Evolutionary conservation across 1,140 invertebrate genomes (phyloP), one percentile per base, ranked within the genome.

Genomic region (Brachionus paranguensis): DNA sequence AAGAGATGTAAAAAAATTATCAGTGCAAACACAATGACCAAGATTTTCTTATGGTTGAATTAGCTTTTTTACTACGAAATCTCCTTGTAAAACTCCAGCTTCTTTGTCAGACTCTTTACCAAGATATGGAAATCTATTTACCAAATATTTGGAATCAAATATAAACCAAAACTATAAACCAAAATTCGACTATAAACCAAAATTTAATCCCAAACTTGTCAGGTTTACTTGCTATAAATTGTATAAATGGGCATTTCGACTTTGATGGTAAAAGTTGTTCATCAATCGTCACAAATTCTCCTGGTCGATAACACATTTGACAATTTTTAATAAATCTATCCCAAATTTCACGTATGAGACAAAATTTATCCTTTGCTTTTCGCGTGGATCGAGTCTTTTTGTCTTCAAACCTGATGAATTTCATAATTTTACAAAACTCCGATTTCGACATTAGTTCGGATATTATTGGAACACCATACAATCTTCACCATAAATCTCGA

Each of bases 281-380:
- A 84, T 85, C 81, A 64, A 79, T 50, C 14, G 70, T 83, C 24
- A 85, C 24, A 53, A 78, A 50, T 43, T 50, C 65, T 37, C 37
- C 50, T 50, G 79, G 85, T 33, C 12, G 78, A 68, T 85, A 85
- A 43, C 85, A 84, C 3, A 27, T 74, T 37, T 72, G 24, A 11
- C 78, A 84, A 78, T 86, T 85, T 70, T 84, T n/a, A 20, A 85
- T 84, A 45, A 85, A 86, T 50, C 17, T 53, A 3, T 84, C 72
- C 84, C 79, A 85, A 41, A 85, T 29, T 70, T 85, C 81, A 14
- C 84, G 53, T 47, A 83, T 68, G 1, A 85, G 12, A 76, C 41
- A 53, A 81, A 85, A 85, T 50, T 83, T 84, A 33, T 85, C 85
- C 12, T 64, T 84, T 50, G 33, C 1, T 0, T 65, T 41, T 47